Conservation (phyloP, 1,140 invertebrate species). For the Ips typographus region DNA sequence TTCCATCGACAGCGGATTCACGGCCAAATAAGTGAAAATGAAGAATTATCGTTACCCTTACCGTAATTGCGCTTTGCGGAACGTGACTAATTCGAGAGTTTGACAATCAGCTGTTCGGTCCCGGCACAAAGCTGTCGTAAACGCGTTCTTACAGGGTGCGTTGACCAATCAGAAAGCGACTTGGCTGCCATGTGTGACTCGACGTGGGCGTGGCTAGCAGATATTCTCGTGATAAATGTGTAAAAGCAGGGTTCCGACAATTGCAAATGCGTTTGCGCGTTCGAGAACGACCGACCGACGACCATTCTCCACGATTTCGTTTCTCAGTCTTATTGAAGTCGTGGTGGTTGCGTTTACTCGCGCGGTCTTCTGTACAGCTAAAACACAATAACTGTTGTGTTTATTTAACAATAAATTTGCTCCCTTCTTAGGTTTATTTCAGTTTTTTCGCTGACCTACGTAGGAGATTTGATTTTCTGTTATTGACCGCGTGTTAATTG, state of each 20-base stretch:
- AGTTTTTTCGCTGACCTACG: background rate
- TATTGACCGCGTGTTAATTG: too few relatives aligned
- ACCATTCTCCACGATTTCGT: constrained; percentile 5
- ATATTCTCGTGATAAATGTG: constrained; percentile 14
- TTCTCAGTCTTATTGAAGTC: constrained; percentile 16
- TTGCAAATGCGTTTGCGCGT: constrained; percentile 8
- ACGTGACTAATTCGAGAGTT: constrained; percentile 12
- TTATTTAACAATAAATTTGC: constrained; percentile 11
- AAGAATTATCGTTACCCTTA: constrained; percentile 8
- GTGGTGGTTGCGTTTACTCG: constrained; percentile 8
- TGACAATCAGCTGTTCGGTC: constrained; percentile 24
- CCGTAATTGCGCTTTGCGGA: background rate
- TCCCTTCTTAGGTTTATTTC: constrained; percentile 16
- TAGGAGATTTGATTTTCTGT: too few relatives aligned
- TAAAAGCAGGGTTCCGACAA: constrained; percentile 10
- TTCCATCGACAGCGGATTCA: too few relatives aligned
- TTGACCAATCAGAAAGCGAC: constrained; percentile 1
- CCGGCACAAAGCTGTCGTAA: background rate
- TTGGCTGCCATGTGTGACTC: constrained; percentile 11
- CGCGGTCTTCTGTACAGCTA: constrained; percentile 1
- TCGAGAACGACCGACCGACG: background rate
- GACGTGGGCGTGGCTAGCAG: constrained; percentile 9
- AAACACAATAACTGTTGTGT: constrained; percentile 8
- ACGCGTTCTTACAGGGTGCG: background rate
- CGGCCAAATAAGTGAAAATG: background rate